phyloP scores from a whole-genome alignment of 2,797 vertebrate species.

The Chaetodon trifasciatus region DNA sequence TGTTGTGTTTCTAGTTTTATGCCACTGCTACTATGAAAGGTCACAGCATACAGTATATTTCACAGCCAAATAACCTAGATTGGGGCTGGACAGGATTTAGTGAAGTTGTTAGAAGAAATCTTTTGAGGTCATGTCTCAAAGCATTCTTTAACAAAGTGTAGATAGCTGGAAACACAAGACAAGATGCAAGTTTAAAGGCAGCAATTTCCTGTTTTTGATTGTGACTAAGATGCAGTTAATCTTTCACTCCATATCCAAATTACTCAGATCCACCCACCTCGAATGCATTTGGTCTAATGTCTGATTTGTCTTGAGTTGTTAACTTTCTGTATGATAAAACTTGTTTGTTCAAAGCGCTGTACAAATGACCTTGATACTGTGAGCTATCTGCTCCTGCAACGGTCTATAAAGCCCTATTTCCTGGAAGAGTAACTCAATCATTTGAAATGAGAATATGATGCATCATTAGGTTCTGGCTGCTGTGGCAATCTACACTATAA shows the following conservation, averaged over 20 bases:
- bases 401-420: not conserved
- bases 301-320: not conserved
- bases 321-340: not conserved
- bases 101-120: slow-evolving; percentile 15
- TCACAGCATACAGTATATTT: slow-evolving; percentile 24
- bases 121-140: slow-evolving; percentile 23
- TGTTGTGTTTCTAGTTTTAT: slow-evolving; percentile 19
- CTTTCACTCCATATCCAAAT: not conserved
- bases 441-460: slow-evolving; percentile 31
- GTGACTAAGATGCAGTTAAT: not conserved
- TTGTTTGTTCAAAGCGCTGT: not conserved
- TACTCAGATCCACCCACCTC: not conserved
- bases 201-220: not conserved
- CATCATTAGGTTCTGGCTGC: slow-evolving; percentile 42
- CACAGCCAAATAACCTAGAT: slow-evolving; percentile 49
- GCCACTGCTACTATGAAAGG: slow-evolving; percentile 27
- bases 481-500: slow-evolving; percentile 18
- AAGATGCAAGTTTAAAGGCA: not conserved
- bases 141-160: slow-evolving; percentile 1
- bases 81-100: slow-evolving; percentile 34
- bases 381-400: not conserved
- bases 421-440: slow-evolving; percentile 16
- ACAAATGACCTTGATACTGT: slow-evolving; percentile 20
- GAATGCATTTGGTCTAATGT: not conserved
- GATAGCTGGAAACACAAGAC: not conserved